These are phyloP conservation scores for Microctonus aethiopoides DNA, from an alignment of 2,888 invertebrate genomes.

Conservation along the genomic window DNA sequence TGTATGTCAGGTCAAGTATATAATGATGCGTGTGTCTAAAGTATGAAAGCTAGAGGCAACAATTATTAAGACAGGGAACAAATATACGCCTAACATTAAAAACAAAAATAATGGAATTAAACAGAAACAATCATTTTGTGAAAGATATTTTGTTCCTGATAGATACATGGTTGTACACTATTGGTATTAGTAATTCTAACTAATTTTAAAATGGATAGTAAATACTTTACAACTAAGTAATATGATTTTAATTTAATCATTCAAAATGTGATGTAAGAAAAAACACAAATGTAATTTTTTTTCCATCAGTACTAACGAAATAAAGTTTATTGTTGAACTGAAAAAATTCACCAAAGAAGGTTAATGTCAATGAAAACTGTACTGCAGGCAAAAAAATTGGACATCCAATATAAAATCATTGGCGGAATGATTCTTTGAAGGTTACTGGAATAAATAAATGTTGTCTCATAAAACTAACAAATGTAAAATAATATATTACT, in stretches of 20 bases:
- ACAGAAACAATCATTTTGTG: constrained; percentile 48
- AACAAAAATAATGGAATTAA: constrained; percentile 48
- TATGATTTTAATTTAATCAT: constrained; percentile 65
- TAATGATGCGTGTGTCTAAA: constrained; percentile 14
- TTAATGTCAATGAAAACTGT: constrained; percentile 41
- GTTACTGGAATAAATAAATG: constrained; percentile 5
- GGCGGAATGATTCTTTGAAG: neutral
- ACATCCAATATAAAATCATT: neutral
- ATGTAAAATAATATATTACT: neutral
- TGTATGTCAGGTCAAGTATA: constrained; percentile 9
- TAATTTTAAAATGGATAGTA: constrained; percentile 64
- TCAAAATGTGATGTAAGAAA: constrained; percentile 64
- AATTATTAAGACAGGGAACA: constrained; percentile 29
- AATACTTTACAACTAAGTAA: constrained; percentile 62
- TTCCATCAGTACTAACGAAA: constrained; percentile 57
- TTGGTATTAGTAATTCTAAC: constrained; percentile 66
- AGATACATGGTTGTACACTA: constrained; percentile 66
- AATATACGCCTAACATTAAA: constrained; percentile 39
- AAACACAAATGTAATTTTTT: constrained; percentile 56
- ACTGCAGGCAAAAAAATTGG: constrained; percentile 28
- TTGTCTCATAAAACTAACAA: constrained; percentile 7
- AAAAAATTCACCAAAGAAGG: constrained; percentile 41
- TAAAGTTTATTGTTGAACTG: constrained; percentile 62
- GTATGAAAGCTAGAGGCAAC: constrained; percentile 36
- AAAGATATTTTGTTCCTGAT: constrained; percentile 54